These are phyloP conservation scores for Araneus ventricosus DNA, from an alignment of 1,140 invertebrate species.

Conservation along the genomic window DNA sequence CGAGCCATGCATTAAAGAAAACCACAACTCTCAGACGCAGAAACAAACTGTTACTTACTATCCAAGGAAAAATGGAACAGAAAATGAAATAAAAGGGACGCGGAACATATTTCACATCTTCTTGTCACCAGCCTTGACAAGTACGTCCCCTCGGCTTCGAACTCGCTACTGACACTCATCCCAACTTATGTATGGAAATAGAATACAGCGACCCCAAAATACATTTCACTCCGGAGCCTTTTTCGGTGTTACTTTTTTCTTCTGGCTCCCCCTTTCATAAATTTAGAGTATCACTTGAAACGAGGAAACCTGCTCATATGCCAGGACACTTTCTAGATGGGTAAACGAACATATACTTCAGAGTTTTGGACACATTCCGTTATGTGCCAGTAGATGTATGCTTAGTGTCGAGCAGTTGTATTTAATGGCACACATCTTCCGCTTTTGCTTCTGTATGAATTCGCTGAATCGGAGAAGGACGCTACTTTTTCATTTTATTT, in stretches of 20 bases:
- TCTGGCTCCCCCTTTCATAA: neutral
- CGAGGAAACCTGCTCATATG: neutral
- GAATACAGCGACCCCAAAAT: conserved; percentile 50
- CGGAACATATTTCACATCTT: conserved; percentile 8
- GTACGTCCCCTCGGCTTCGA: conserved; percentile 40
- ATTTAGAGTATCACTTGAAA: conserved; percentile 49
- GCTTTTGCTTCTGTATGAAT: neutral
- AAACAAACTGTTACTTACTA: conserved; percentile 37
- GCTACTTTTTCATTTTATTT: neutral
- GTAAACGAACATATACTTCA: conserved; percentile 23
- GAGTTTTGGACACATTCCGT: conserved; percentile 13
- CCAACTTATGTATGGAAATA: conserved; percentile 46
- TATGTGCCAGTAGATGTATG: conserved; percentile 24
- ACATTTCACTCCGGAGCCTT: conserved; percentile 11
- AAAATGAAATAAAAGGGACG: neutral
- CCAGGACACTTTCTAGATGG: conserved; percentile 18
- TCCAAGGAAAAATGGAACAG: conserved; percentile 30
- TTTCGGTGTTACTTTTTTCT: neutral
- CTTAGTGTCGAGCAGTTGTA: conserved; percentile 37
- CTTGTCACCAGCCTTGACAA: conserved; percentile 40
- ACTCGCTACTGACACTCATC: conserved; percentile 41
- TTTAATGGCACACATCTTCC: conserved; percentile 23
- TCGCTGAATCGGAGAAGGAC: neutral
- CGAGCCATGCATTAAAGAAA: neutral
- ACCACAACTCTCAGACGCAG: neutral